phyloP scores from a whole-genome alignment of 64 coral and sea anemone genomes.

The Actinia tenebrosa region DNA sequence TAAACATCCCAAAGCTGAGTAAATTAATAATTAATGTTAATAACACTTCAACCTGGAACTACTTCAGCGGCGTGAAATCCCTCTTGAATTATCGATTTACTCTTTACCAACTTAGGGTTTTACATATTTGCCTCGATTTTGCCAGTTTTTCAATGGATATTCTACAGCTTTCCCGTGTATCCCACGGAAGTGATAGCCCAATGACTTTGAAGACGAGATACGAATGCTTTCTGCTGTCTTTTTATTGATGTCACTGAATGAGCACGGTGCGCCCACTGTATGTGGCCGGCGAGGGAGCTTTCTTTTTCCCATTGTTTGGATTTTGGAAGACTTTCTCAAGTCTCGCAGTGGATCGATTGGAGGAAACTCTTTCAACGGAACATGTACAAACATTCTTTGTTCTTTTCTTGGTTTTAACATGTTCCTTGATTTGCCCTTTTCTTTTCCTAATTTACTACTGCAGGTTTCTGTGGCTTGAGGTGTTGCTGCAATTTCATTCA shows the following conservation, averaged over 20 bases:
- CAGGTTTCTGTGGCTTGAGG: neutral
- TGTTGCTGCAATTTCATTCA: neutral
- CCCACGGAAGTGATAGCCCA: neutral
- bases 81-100: neutral
- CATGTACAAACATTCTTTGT: neutral
- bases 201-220: neutral
- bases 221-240: neutral
- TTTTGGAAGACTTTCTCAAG: neutral
- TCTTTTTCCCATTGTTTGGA: neutral
- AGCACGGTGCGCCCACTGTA: neutral
- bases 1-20: too few relatives aligned
- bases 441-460: slow-evolving; percentile 8
- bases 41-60: too few relatives aligned
- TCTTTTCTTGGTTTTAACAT: neutral
- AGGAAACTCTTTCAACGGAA: slow-evolving; percentile 52
- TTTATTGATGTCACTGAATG: neutral
- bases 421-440: slow-evolving; percentile 18
- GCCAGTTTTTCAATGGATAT: too few relatives aligned
- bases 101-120: neutral
- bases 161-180: neutral
- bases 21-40: too few relatives aligned
- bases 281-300: neutral
- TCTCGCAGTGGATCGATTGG: slow-evolving; percentile 32
- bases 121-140: neutral
- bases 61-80: too few relatives aligned